A percentile compares a stretch with the other conserved stretches of the same genome.
Evolutionary conservation across 1,140 invertebrate genomes (phyloP).

Genomic region (Oedothorax gibbosus): DNA sequence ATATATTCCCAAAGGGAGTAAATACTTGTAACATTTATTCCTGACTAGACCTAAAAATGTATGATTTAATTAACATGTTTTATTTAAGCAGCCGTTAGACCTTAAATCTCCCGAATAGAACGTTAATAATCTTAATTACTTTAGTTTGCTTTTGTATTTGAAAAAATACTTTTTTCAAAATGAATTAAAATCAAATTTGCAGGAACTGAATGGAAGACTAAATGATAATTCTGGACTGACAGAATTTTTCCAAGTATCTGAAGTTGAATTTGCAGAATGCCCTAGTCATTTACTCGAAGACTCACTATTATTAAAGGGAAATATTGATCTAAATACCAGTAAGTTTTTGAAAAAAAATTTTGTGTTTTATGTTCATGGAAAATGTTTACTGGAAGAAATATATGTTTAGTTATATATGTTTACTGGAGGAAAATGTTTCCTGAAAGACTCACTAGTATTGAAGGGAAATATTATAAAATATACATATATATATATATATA

Average conservation of each 20-base stretch:
- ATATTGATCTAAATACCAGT: not conserved
- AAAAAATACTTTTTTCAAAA: no score
- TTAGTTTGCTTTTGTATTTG: no score
- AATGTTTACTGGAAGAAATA: not conserved
- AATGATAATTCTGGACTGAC: not conserved
- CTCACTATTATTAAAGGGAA: not conserved
- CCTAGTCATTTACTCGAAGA: not conserved
- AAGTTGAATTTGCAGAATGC: not conserved
- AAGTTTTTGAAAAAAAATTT: not conserved
- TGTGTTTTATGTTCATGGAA: not conserved
- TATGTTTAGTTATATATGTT: not conserved
- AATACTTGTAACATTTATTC: not conserved
- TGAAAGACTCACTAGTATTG: not conserved
- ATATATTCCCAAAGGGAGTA: not conserved
- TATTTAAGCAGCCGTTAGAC: no score
- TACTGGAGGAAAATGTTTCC: not conserved
- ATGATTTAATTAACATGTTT: no score
- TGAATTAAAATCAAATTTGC: not conserved
- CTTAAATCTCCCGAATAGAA: no score
- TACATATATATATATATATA: not conserved
- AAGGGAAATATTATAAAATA: not conserved
- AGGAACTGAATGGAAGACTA: not conserved
- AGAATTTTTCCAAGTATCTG: conserved; percentile 18
- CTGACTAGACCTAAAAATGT: not conserved
- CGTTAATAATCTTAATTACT: no score